phyloP scores from a whole-genome alignment of 2,113 vertebrate genomes.

The Gymnarchus niloticus region DNA sequence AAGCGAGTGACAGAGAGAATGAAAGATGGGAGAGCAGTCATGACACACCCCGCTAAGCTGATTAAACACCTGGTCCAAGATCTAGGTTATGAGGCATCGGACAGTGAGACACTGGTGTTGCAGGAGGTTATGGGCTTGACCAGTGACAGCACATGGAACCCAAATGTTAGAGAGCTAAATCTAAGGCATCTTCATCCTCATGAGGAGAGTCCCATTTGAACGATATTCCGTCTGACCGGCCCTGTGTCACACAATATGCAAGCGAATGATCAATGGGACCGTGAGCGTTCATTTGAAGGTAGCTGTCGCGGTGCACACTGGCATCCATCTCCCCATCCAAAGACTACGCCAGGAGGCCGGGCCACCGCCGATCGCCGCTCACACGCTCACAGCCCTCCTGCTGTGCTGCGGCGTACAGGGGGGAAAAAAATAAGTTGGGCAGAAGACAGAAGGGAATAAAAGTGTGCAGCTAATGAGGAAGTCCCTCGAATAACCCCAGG shows the following conservation, averaged over 20 bases:
- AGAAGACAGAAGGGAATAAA: not conserved
- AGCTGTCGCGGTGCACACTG: not conserved
- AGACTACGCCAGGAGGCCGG: not conserved
- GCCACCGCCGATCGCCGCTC: not conserved
- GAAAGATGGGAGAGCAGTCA: not conserved
- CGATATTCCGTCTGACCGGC: not conserved
- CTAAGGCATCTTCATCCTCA: no score
- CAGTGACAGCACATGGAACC: no score
- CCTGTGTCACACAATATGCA: not conserved
- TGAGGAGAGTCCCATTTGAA: no score
- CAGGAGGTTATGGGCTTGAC: no score
- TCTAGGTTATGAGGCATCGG: no score
- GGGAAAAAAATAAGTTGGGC: not conserved
- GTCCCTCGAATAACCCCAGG: not conserved
- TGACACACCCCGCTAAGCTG: no score
- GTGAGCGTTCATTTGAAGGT: not conserved
- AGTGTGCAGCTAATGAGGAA: not conserved
- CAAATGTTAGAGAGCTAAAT: no score
- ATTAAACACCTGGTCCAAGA: no score
- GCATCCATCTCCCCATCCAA: not conserved
- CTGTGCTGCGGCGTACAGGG: not conserved
- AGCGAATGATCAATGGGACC: no score
- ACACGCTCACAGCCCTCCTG: not conserved
- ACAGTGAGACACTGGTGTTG: no score
- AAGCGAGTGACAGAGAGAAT: conserved; percentile 13